Conservation (phyloP, 37 sponge, comb jelly and placozoan genomes). For the Crambe crambe region DNA sequence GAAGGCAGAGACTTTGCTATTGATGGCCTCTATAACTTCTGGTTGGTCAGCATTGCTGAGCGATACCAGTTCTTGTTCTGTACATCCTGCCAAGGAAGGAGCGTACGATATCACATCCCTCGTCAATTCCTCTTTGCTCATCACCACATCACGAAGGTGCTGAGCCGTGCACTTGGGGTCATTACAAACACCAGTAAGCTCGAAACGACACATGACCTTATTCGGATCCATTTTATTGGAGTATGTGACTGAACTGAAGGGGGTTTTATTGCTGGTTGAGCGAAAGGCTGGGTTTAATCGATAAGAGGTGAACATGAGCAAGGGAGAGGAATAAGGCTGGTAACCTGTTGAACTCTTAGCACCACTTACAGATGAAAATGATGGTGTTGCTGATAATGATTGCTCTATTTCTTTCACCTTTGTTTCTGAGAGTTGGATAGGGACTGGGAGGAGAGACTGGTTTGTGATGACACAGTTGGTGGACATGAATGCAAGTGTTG, state of each 20-base stretch:
- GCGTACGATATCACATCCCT: slow-evolving; percentile 35
- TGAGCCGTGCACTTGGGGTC: slow-evolving; percentile 49
- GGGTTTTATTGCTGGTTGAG: not conserved
- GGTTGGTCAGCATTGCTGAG: not conserved
- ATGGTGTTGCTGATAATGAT: not conserved
- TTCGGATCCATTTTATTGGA: slow-evolving; percentile 58
- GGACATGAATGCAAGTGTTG: not conserved
- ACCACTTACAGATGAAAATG: not conserved
- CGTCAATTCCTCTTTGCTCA: slow-evolving; percentile 28
- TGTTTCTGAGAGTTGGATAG: not conserved
- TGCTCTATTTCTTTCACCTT: not conserved
- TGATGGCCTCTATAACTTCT: not conserved
- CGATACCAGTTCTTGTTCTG: not conserved
- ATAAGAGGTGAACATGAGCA: slow-evolving; percentile 50
- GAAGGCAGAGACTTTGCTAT: slow-evolving; percentile 3
- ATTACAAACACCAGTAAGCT: slow-evolving; percentile 48
- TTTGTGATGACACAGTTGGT: slow-evolving; percentile 1
- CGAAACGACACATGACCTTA: slow-evolving; percentile 55
- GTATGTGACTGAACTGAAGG: slow-evolving; percentile 36
- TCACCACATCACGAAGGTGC: slow-evolving; percentile 31
- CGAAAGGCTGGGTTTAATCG: slow-evolving; percentile 41
- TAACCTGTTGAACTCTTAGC: not conserved
- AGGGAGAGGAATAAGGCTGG: slow-evolving; percentile 43
- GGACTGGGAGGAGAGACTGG: not conserved
- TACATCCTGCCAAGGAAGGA: slow-evolving; percentile 26